Percentiles rank a stretch among this genome's conserved stretches.
Evolutionary conservation across 2,888 invertebrate species (phyloP).

Genomic region (Ceriagrion tenellum): DNA sequence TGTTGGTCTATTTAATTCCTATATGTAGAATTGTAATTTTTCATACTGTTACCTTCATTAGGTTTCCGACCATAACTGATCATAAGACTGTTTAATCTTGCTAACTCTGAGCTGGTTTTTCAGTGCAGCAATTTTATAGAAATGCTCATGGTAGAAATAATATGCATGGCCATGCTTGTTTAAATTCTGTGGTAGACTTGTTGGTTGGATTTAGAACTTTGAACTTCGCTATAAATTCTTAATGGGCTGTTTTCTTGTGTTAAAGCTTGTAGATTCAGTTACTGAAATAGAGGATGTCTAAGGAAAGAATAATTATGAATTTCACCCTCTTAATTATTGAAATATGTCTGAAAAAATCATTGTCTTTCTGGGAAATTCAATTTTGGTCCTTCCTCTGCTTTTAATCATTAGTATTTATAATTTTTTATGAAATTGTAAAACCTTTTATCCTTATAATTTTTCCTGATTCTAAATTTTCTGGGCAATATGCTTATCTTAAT

Average conservation of each 20-base stretch:
- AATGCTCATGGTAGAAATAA: neutral
- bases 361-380: neutral
- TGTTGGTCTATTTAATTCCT: neutral
- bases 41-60: slow-evolving; percentile 22
- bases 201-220: neutral
- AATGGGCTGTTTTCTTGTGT: neutral
- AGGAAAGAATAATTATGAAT: neutral
- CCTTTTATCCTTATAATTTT: neutral
- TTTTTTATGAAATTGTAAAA: neutral
- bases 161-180: neutral
- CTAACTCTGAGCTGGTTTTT: neutral
- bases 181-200: neutral
- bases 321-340: neutral
- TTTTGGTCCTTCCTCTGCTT: neutral
- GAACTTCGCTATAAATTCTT: neutral
- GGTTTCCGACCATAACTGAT: neutral
- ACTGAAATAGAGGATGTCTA: neutral
- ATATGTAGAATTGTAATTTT: neutral
- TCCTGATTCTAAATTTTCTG: neutral
- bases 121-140: neutral
- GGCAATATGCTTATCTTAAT: neutral
- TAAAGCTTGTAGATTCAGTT: neutral
- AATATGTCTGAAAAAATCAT: neutral
- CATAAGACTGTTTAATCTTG: neutral
- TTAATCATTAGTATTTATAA: neutral